Evolutionary conservation across 2,888 invertebrate species (phyloP), one percentile per base, ranked within the genome.

Genomic region (Prenolepis imparis): DNA sequence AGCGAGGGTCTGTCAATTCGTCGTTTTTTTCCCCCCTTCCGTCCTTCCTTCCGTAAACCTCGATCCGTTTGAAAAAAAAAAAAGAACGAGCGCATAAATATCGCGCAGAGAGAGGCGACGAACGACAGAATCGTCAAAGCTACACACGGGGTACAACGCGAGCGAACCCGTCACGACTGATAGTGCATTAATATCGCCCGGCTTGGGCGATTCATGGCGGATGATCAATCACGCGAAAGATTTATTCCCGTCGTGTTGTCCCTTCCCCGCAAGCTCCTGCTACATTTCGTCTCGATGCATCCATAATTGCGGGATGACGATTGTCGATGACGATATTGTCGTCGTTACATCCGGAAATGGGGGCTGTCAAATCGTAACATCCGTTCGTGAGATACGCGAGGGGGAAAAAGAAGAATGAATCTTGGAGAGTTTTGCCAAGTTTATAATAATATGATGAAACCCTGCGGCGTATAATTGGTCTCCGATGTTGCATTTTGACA

Each of bases 151-250:
- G 67, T 74, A 84, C 84, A n/a, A 82, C 63, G 68, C 41, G 68
- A 81, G 66, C 66, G 66, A 77, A 67, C 68, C 73, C 57, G 73
- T 70, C 86, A 21, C 84, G 83, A 89, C 90, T 86, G 90, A 89
- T 87, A 86, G 87, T 90, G 82, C 90, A 90, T 90, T 90, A 89
- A 89, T 89, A 90, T 86, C 84, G 83, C 83, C 64, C 59, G 44
- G 81, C 72, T 63, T 75, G 77, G 64, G 61, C 83, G 72, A 84
- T 85, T 88, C 84, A 74, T 68, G 55, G 64, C 44, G 36, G 28
- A 52, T 86, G 89, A 90, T 90, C 87, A 88, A 88, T 88, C 88
- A 87, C 82, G 63, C 66, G 70, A 41, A 52, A 81, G 89, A 88
- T 88, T 88, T 88, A 88, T 88, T 89, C 89, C 89, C 83, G 82